A percentile compares a stretch with the other conserved stretches of the same genome.
These are phyloP conservation scores for Plemyria rubiginata DNA, from an alignment of 2,888 invertebrate species.

Conservation along the genomic window DNA sequence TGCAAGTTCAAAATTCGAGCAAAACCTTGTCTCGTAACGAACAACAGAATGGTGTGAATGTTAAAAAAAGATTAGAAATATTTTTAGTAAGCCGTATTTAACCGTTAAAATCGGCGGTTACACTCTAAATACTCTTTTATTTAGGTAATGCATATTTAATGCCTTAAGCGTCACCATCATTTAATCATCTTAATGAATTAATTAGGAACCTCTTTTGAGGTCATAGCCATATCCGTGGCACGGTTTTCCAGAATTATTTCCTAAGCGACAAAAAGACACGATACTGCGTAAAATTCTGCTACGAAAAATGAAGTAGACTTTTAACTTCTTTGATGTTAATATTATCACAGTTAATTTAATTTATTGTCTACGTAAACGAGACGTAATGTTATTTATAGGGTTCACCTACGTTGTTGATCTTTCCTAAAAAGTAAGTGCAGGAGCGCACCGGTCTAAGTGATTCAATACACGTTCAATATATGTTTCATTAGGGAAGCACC, in stretches of 20 bases:
- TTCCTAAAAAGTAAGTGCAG: conserved; percentile 76
- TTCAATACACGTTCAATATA: conserved; percentile 83
- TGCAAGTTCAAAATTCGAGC: no score
- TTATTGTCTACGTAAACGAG: conserved; percentile 81
- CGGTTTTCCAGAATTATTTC: conserved; percentile 73
- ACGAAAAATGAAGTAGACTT: conserved; percentile 74
- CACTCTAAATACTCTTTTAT: no score
- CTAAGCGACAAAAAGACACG: conserved; percentile 65
- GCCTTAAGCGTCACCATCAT: no score
- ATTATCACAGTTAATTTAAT: conserved; percentile 79
- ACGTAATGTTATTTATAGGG: conserved; percentile 79
- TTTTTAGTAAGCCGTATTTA: no score
- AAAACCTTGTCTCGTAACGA: no score
- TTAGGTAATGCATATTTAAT: no score
- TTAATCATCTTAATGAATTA: conserved; percentile 75
- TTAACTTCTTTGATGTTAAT: conserved; percentile 77
- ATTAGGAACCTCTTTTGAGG: conserved; percentile 64
- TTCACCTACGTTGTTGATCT: conserved; percentile 79
- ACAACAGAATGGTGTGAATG: no score
- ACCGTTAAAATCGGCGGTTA: no score
- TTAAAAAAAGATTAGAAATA: no score
- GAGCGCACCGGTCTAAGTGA: conserved; percentile 81
- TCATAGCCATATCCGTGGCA: conserved; percentile 54
- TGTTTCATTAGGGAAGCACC: conserved; percentile 81
- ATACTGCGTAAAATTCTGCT: conserved; percentile 76